These are phyloP conservation scores for Drosophila erecta DNA, from an alignment of 1,140 invertebrate genomes.

Conservation along the genomic window DNA sequence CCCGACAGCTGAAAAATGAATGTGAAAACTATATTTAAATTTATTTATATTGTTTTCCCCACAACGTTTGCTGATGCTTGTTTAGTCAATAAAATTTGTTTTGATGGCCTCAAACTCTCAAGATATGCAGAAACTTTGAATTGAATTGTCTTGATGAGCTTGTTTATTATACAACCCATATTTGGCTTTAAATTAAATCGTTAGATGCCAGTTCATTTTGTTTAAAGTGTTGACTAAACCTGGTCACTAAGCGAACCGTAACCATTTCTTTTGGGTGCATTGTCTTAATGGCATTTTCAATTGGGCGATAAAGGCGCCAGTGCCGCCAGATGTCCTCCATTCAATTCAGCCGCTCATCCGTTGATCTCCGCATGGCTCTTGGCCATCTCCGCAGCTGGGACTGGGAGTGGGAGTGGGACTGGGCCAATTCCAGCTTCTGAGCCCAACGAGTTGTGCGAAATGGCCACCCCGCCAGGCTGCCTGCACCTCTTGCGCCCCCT, in stretches of 20 bases:
- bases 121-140: slow-evolving; percentile 28
- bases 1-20: too few species aligned
- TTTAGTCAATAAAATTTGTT: neutral
- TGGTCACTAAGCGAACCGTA: slow-evolving; percentile 11
- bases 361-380: slow-evolving; percentile 48
- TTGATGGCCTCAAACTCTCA: slow-evolving; percentile 7
- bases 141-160: slow-evolving; percentile 19
- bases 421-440: slow-evolving; percentile 41
- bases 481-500: neutral
- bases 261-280: slow-evolving; percentile 36
- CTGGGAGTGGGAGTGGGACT: slow-evolving; percentile 6
- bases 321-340: slow-evolving; percentile 37
- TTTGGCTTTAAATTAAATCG: slow-evolving; percentile 23
- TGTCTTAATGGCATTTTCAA: slow-evolving; percentile 73
- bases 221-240: slow-evolving; percentile 18
- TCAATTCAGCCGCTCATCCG: slow-evolving; percentile 39
- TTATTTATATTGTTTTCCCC: slow-evolving; percentile 3
- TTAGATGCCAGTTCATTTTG: slow-evolving; percentile 14
- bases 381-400: slow-evolving; percentile 28
- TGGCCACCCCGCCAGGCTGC: slow-evolving; percentile 14
- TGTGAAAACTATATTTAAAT: neutral
- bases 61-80: slow-evolving; percentile 4
- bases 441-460: slow-evolving; percentile 42
- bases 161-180: slow-evolving; percentile 21
- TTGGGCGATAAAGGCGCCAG: slow-evolving; percentile 40